Conservation (phyloP, 2,113 vertebrate genomes). For the Callaeas wilsoni region DNA sequence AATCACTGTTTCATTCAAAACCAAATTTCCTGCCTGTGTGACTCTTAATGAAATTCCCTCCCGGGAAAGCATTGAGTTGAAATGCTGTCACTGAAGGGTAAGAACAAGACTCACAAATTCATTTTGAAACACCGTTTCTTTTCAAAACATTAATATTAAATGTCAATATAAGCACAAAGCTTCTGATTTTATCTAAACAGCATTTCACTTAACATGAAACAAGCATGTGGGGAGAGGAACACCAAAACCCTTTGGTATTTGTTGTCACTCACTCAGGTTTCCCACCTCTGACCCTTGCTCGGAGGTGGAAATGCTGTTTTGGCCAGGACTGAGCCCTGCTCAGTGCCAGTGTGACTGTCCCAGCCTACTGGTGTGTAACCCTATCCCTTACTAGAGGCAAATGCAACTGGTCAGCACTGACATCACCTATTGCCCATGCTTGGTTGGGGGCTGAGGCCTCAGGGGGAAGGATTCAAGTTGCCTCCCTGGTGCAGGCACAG, state of each 20-base stretch:
- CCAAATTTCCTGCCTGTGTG: constrained; percentile 18
- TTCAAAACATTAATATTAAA: constrained; percentile 18
- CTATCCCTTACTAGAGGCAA: background rate
- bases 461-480: background rate
- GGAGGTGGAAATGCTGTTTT: background rate
- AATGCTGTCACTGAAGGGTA: background rate
- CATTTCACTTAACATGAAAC: background rate
- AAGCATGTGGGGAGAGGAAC: background rate
- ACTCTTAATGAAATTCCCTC: constrained; percentile 29
- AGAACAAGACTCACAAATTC: background rate
- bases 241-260: background rate
- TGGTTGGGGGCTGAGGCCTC: background rate
- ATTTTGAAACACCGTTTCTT: constrained; percentile 2
- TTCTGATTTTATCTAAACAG: constrained; percentile 11
- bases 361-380: background rate
- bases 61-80: background rate
- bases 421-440: accelerated
- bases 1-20: background rate
- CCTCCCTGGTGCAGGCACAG: background rate
- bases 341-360: accelerated
- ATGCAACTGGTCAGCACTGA: background rate
- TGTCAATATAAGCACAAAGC: background rate
- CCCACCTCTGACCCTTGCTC: background rate
- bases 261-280: background rate
- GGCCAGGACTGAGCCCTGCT: background rate